Evolutionary conservation across 1,140 invertebrate species (phyloP), one percentile per base, ranked within the genome.

Genomic region (Brevipalpus yothersi): DNA sequence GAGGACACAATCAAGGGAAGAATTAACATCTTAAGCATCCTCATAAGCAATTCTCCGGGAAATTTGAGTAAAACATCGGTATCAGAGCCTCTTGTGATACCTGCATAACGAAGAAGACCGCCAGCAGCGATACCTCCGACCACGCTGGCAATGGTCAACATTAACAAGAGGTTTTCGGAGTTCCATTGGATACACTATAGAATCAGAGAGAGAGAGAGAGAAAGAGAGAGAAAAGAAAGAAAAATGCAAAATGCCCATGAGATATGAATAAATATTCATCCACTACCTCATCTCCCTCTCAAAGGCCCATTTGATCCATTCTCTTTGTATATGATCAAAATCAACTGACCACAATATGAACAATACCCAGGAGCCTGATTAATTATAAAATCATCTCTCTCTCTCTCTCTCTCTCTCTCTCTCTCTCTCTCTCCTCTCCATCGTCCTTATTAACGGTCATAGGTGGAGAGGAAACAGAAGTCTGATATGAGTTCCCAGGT

Each of bases 11-110:
- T 74, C 23, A 74, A 68, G 1, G 72, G 73, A 23, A 74, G 63
- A 53, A 74, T 74, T 43, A 74, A 66, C 73, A 75, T 73, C 65
- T 74, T 75, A 7, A 74, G 65, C 70, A 73, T 72, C 39, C 73
- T 61, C 70, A 75, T 70, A 23, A 75, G 65, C n/a, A 75, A 63
- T 54, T 74, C 72, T n/a, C 72, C 72, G 2, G 72, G 74, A 63
- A 75, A 75, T 11, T 68, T 66, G 17, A 75, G 68, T 10, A 73
- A 63, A 59, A 71, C 63, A 10, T 72, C 65, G 2, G 67, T 69
- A n/a, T 69, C 66, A 7, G 65, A 60, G 17, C 57, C 60, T 56
- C 67, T n/a, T 7, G 43, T 23, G 23, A 58, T 67, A 21, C 63
- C 43, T 12, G 54, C 57, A 41, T 64, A 61, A 15, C 71, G 63